A percentile compares a stretch with the other conserved stretches of the same genome.
Evolutionary conservation across 2,797 vertebrate species (phyloP).

Genomic region (Trachops cirrhosus): DNA sequence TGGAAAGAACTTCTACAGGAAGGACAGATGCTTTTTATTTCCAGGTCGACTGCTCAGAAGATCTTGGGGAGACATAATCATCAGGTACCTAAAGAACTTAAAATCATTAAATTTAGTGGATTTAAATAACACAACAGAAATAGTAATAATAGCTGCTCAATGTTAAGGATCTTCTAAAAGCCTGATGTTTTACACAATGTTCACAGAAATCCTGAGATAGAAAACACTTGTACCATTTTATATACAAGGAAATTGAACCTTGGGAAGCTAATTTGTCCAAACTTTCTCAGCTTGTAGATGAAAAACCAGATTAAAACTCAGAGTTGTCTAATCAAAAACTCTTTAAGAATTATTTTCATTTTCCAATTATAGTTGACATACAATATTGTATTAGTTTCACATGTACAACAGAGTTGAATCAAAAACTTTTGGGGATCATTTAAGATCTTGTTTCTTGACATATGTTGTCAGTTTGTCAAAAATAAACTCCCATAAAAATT

Average conservation of each 20-base stretch:
- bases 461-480: neutral
- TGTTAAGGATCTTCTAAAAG: neutral
- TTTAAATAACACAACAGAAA: neutral
- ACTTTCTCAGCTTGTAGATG: neutral
- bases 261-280: neutral
- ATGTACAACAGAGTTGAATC: neutral
- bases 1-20: neutral
- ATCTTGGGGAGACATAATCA: neutral
- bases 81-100: neutral
- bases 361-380: neutral
- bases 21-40: neutral
- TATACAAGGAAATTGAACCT: neutral
- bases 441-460: neutral
- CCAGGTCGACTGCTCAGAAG: neutral
- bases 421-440: neutral
- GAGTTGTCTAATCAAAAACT: neutral
- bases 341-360: neutral
- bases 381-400: neutral
- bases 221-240: neutral
- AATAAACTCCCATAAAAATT: neutral
- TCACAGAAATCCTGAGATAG: neutral
- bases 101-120: neutral
- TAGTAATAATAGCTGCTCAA: neutral
- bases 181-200: neutral
- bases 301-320: constrained; percentile 28